Conservation (phyloP, 2,888 invertebrate species). For the Eledona agricola region DNA sequence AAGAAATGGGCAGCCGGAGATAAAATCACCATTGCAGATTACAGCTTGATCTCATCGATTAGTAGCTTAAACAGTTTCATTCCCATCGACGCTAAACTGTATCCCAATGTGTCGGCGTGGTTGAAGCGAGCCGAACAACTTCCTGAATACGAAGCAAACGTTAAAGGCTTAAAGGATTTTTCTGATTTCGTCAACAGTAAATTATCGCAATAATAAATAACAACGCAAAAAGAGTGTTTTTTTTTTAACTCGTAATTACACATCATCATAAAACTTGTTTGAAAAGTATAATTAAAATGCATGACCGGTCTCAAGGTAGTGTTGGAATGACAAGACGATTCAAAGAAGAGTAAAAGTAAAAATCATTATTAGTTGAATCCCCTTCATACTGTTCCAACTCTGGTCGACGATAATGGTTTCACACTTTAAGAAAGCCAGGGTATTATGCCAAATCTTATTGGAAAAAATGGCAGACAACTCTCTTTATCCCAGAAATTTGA, state of each 20-base stretch:
- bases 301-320: too few relatives aligned
- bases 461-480: conserved; percentile 45
- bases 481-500: conserved; percentile 47
- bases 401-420: conserved; percentile 55
- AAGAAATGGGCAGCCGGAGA: conserved; percentile 65
- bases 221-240: too few relatives aligned
- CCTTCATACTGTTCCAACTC: conserved; percentile 54
- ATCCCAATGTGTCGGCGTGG: conserved; percentile 52
- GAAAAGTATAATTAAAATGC: too few relatives aligned
- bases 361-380: conserved; percentile 61
- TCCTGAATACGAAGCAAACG: conserved; percentile 54
- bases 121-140: conserved; percentile 48
- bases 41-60: conserved; percentile 58
- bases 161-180: conserved; percentile 49
- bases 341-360: too few relatives aligned
- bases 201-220: background rate
- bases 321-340: too few relatives aligned
- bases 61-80: conserved; percentile 46
- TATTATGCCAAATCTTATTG: conserved; percentile 61
- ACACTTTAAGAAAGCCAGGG: conserved; percentile 63
- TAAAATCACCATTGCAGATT: conserved; percentile 65
- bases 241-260: too few relatives aligned
- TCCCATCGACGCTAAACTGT: conserved; percentile 47
- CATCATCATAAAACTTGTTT: too few relatives aligned
- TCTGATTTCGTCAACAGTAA: conserved; percentile 1